Evolutionary conservation across 2,113 vertebrate genomes (phyloP).

Genomic region (Aegithalos caudatus): DNA sequence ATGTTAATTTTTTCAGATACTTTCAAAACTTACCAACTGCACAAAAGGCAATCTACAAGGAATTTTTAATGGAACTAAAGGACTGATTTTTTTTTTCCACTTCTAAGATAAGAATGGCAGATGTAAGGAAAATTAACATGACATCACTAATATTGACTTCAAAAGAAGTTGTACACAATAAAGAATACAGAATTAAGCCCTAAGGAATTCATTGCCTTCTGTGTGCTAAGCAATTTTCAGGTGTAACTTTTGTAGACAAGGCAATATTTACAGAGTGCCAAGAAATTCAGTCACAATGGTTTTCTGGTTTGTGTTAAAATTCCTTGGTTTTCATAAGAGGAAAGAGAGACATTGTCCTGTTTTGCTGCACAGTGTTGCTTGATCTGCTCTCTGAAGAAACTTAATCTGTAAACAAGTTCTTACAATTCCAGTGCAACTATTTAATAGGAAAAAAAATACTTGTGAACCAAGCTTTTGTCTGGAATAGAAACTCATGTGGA

Average conservation of each 20-base stretch:
- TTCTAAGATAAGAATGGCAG: background rate
- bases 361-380: background rate
- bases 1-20: conserved; percentile 27
- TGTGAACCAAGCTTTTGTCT: background rate
- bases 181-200: conserved; percentile 19
- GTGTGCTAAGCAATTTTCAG: conserved; percentile 68
- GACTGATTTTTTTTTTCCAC: background rate
- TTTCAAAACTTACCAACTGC: background rate
- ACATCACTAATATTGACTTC: conserved; percentile 60
- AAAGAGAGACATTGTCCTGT: background rate
- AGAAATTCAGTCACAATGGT: background rate
- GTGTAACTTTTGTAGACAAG: conserved; percentile 72
- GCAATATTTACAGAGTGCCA: background rate
- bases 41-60: background rate
- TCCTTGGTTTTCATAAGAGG: background rate
- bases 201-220: conserved; percentile 36
- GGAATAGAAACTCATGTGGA: background rate
- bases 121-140: conserved; percentile 54
- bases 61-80: conserved; percentile 42
- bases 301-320: conserved; percentile 18
- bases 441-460: background rate
- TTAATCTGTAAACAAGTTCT: background rate
- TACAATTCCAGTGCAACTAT: background rate
- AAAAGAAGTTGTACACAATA: conserved; percentile 24
- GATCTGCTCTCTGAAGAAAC: conserved; percentile 30